Evolutionary conservation across 2,113 vertebrate species (phyloP).

Genomic region (Nothoprocta pentlandii): DNA sequence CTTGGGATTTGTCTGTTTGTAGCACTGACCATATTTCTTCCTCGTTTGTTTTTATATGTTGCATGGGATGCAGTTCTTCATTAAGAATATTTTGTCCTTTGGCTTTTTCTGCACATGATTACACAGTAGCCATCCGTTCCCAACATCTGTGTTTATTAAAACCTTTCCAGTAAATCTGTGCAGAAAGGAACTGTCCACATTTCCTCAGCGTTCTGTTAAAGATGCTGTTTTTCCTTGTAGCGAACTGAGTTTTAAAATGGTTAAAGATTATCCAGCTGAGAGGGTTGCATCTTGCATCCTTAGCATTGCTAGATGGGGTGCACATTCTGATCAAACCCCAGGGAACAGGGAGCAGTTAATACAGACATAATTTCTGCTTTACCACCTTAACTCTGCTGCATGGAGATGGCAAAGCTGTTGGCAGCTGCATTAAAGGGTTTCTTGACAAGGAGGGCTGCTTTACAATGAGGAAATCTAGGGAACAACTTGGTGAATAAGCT

Average conservation of each 20-base stretch:
- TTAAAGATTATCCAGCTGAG: constrained; percentile 22
- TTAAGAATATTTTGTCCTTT: constrained; percentile 58
- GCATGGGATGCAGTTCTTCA: constrained; percentile 25
- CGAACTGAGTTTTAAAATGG: neutral
- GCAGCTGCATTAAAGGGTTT: neutral
- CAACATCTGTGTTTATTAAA: constrained; percentile 74
- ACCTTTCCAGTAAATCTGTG: constrained; percentile 62
- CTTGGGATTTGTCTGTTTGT: neutral
- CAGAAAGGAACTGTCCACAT: constrained; percentile 49
- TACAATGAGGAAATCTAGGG: neutral
- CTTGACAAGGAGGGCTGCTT: neutral
- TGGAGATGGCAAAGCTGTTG: neutral
- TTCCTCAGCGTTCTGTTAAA: neutral
- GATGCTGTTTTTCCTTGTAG: neutral
- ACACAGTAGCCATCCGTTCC: constrained; percentile 73
- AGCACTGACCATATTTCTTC: neutral
- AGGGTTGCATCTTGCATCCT: neutral
- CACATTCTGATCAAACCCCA: neutral
- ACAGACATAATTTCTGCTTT: neutral
- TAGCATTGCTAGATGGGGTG: accelerated
- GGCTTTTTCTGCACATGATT: constrained; percentile 64
- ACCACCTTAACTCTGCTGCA: neutral
- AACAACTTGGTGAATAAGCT: neutral
- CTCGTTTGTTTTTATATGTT: constrained; percentile 40
- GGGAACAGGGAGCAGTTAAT: neutral